Conservation (phyloP, 2,888 invertebrate genomes). For the Spodoptera littoralis region DNA sequence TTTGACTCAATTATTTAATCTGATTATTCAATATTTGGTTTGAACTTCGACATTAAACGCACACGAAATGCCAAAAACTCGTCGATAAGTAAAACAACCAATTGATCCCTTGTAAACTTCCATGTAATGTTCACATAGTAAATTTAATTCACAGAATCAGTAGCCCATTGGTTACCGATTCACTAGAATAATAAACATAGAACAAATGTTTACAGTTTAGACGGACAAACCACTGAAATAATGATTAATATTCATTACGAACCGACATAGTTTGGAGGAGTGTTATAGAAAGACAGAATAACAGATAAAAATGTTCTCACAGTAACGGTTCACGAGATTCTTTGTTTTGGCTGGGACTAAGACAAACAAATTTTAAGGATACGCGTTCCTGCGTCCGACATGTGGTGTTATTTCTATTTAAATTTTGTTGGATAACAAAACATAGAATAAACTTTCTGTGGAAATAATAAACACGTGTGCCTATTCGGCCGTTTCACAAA, state of each 20-base stretch:
- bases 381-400: constrained; percentile 62
- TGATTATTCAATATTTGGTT: too few relatives aligned
- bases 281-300: constrained; percentile 64
- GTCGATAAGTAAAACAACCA: background rate
- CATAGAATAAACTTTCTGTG: constrained; percentile 70
- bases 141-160: background rate
- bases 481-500: constrained; percentile 42
- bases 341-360: constrained; percentile 73
- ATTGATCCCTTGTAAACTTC: background rate
- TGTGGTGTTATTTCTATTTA: constrained; percentile 76
- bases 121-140: background rate
- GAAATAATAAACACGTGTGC: constrained; percentile 68
- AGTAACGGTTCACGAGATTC: constrained; percentile 55
- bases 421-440: constrained; percentile 71
- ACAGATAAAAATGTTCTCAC: constrained; percentile 68
- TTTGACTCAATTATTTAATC: too few relatives aligned
- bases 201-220: constrained; percentile 39
- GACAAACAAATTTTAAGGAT: constrained; percentile 75
- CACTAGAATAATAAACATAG: constrained; percentile 27
- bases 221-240: constrained; percentile 44
- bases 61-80: too few relatives aligned
- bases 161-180: constrained; percentile 2
- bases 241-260: constrained; percentile 45
- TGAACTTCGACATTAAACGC: too few relatives aligned
- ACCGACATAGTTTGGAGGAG: constrained; percentile 27